phyloP scores from a whole-genome alignment of 1,140 invertebrate species.

The Orius laevigatus region DNA sequence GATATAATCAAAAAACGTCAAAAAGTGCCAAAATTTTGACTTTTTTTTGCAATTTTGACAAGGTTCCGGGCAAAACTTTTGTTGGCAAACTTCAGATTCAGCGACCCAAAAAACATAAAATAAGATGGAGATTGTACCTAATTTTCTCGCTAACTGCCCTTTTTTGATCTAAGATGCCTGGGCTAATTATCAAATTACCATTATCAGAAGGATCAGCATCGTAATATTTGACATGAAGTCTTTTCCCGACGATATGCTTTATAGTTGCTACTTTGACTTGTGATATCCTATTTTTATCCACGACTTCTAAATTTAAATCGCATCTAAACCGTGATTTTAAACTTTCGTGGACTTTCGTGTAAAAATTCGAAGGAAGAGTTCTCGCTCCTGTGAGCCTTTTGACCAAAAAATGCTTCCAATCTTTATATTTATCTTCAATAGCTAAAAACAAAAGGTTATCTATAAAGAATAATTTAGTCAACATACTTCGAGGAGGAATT shows the following conservation, averaged over 20 bases:
- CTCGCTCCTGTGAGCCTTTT: slow-evolving; percentile 79
- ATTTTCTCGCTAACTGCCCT: too few relatives aligned
- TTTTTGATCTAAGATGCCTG: too few relatives aligned
- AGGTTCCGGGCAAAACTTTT: too few relatives aligned
- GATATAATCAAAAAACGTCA: too few relatives aligned
- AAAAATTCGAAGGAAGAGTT: slow-evolving; percentile 82
- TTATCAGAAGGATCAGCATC: slow-evolving; percentile 58
- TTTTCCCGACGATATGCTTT: slow-evolving; percentile 76
- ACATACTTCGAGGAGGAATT: slow-evolving; percentile 72
- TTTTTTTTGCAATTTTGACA: too few relatives aligned
- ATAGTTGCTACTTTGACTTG: slow-evolving; percentile 83
- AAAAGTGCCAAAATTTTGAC: too few relatives aligned
- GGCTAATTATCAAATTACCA: slow-evolving; percentile 31
- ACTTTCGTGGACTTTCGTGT: slow-evolving; percentile 69
- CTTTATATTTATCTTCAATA: slow-evolving; percentile 79
- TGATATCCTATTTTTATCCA: slow-evolving; percentile 88
- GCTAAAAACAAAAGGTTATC: slow-evolving; percentile 26
- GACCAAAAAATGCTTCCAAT: slow-evolving; percentile 91
- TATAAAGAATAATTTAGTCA: background rate
- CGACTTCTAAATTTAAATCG: slow-evolving; percentile 78
- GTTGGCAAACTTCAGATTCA: too few relatives aligned
- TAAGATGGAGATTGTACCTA: too few relatives aligned
- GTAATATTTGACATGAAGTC: slow-evolving; percentile 79
- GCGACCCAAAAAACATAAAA: too few relatives aligned
- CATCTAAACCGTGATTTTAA: slow-evolving; percentile 61